Base-by-base conservation (phyloP, 2,888 invertebrate species). In the Dasysyrphus albostriatus region DNA sequence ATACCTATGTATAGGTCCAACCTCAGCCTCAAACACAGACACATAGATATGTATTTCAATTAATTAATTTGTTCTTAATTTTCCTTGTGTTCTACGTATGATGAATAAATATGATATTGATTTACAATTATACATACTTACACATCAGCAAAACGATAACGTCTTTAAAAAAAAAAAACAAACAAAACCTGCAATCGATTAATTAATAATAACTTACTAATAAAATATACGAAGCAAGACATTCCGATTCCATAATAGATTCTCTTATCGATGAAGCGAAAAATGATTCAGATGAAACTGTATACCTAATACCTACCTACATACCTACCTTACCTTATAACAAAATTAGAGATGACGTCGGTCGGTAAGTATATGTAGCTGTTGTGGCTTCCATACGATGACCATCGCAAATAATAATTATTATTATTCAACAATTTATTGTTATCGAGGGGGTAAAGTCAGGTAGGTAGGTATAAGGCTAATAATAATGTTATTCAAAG, bases 261-360 rank as follows among this genome's bases (percentile, higher is more conserved):
- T 49, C 32, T 14, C 7, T 4, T 34, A 65, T 65, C 65, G 58
- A 59, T 29, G 6, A 37, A 59, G 1, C 4, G n/a, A 59, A 19
- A 37, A 32, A 58, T 58, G 34, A 39, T 44, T 24, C 42, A 42
- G 4, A 19, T 8, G 12, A 14, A 24, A 42, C 12, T 14, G 24
- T 24, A 24, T 3, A 24, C n/a, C n/a, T n/a, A n/a, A n/a, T n/a
- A n/a, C n/a, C n/a, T 24, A 24, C 24, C n/a, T n/a, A 24, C 3
- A 24, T 24, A 24, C 24, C 24, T 24, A 24, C 24, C 24, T 24
- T 24, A 24, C 24, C 24, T 24, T 24, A 24, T 19, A 65, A 16
- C 32, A 65, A 47, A 65, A 65, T 65, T 65, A 65, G n/a, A 29
- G 24, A 65, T 65, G 63, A 65, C 63, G 63, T 65, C 19, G 12